Base-by-base conservation (phyloP, 1,140 invertebrate species). In the silkworm (Bombyx mori) region DNA sequence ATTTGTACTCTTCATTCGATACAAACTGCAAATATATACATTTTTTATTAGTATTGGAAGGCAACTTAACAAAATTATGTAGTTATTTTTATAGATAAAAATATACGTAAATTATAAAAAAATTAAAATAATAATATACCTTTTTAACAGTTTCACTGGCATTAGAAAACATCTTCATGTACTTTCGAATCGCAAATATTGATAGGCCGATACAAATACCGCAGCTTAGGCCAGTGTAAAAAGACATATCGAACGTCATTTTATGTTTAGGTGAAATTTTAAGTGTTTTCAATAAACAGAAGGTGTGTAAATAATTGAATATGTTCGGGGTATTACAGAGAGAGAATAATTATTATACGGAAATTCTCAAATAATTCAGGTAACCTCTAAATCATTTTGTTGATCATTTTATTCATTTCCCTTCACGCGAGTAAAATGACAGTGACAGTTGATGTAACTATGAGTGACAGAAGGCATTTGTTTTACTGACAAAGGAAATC, bases 1-100 rank as follows among this genome's bases (percentile, higher is more conserved):
- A 86, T 89, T 97, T 97, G 60, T 91, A 92, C 71, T 93, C 91
- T 42, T 52, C 80, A 73, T 66, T 76, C 54, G 75, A 77, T 50
- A 62, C 47, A 52, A 82, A 76, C 79, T 84, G 76, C 42, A 75
- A 83, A 50, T 53, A 55, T 22, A 56, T 22, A 5, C 18, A 6
- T 44, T 54, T 44, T 52, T 35, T 52, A 35, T 42, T 52, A 42
- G 7, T 3, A 35, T 35, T 35, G 26, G 22, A 51, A 18, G 26
- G 9, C 9, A 51, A 51, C 26, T 51, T 22, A 3, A 2, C 6
- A 35, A 26, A 51, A 26, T 22, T 51, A 51, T 35, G 6, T 51
- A 51, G 8, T 47, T 22, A 18, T 51, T 51, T 4, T 51, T 10
- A 18, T 10, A 18, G 50, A 26, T 3, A 7, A 12, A 35, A 53